Conservation (phyloP, 2,797 vertebrate species). For the Micrastur ruficollis region DNA sequence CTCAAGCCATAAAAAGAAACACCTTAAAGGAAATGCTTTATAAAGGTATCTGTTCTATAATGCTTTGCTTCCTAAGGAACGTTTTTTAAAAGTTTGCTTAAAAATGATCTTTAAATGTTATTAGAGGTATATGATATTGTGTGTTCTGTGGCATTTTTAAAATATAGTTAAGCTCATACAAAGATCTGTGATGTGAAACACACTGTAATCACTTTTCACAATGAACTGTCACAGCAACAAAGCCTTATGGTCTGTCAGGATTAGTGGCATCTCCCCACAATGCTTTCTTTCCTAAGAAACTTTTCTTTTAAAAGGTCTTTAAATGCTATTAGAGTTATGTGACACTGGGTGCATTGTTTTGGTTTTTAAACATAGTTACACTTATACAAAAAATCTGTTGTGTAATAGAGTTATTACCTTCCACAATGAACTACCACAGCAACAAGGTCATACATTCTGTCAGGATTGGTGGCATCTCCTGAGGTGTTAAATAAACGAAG, state of each 20-base stretch:
- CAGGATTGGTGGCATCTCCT: slow-evolving; percentile 83
- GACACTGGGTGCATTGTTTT: not conserved
- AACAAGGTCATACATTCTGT: slow-evolving; percentile 85
- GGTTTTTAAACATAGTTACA: not conserved
- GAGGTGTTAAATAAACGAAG: slow-evolving; percentile 85
- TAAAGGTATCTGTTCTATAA: not conserved
- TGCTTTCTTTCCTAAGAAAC: not conserved
- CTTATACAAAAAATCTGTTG: not conserved
- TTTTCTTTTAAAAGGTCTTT: not conserved
- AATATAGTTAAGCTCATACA: not conserved
- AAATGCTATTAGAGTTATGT: not conserved
- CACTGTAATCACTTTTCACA: slow-evolving; percentile 63
- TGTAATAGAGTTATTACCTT: slow-evolving; percentile 71
- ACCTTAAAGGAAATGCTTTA: not conserved
- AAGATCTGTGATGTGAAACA: not conserved
- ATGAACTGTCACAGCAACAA: slow-evolving; percentile 64
- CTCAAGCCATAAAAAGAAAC: not conserved
- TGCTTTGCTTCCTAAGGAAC: not conserved
- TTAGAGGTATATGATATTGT: not conserved
- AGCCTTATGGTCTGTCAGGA: slow-evolving; percentile 66
- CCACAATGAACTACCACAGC: slow-evolving; percentile 86
- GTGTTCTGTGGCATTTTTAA: not conserved
- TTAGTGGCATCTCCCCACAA: slow-evolving; percentile 52
- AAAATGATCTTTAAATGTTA: not conserved
- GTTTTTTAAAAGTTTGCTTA: not conserved